Evolutionary conservation across 2,113 vertebrate genomes (phyloP).

Genomic region (Jacana jacana): DNA sequence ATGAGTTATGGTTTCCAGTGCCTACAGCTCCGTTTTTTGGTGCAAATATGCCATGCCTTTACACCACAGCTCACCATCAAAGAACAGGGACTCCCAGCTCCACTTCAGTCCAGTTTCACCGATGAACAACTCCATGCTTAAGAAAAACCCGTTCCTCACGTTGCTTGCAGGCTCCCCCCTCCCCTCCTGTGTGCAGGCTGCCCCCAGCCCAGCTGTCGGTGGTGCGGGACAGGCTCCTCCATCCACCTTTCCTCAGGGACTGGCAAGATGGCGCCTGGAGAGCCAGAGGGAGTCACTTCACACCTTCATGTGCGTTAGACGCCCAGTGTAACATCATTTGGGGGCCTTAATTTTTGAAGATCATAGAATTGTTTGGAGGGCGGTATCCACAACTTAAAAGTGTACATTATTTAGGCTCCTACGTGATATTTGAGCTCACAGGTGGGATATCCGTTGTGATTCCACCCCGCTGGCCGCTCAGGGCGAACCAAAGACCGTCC

Average conservation of each 20-base stretch:
- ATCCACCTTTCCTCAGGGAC: rapidly evolving
- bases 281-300: neutral
- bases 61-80: rapidly evolving
- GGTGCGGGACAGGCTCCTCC: rapidly evolving
- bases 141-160: rapidly evolving
- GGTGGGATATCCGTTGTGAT: too few species aligned
- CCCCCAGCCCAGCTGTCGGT: neutral
- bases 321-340: too few species aligned
- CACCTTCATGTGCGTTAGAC: rapidly evolving
- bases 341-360: too few species aligned
- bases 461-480: too few species aligned
- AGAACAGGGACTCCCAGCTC: neutral
- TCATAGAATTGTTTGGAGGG: too few species aligned
- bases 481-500: rapidly evolving
- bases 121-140: too few species aligned
- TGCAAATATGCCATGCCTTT: neutral
- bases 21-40: neutral
- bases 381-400: neutral
- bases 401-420: neutral
- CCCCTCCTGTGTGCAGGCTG: neutral
- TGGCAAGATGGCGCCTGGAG: rapidly evolving
- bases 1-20: rapidly evolving
- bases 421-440: neutral
- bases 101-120: rapidly evolving
- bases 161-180: neutral